phyloP scores from a whole-genome alignment of 2,113 vertebrate genomes.

The Hippopotamus amphibius region DNA sequence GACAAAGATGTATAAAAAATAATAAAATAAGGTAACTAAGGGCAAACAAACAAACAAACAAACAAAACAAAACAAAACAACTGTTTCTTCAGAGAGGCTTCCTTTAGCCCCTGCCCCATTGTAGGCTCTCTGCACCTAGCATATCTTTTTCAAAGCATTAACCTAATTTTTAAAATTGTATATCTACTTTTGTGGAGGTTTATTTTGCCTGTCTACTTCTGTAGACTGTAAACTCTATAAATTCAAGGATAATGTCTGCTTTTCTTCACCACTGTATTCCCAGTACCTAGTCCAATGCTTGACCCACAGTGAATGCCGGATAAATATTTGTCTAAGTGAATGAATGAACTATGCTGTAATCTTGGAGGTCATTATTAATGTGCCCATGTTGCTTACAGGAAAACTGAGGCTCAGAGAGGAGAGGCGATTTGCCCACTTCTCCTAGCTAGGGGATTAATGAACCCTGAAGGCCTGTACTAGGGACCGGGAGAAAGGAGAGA shows the following conservation, averaged over 20 bases:
- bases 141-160: constrained; percentile 32
- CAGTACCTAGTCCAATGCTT: neutral
- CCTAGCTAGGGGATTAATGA: neutral
- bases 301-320: neutral
- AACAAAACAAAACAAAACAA: neutral
- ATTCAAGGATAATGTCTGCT: neutral
- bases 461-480: neutral
- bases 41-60: too few relatives aligned
- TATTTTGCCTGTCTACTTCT: neutral
- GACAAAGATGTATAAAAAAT: too few relatives aligned
- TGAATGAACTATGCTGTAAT: neutral
- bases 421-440: neutral
- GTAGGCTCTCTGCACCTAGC: neutral
- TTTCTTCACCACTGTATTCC: neutral
- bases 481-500: neutral
- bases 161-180: neutral
- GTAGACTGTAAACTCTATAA: neutral
- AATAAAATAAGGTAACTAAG: too few relatives aligned
- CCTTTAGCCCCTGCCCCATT: neutral
- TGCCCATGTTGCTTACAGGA: neutral
- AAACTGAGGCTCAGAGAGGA: constrained; percentile 12
- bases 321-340: constrained; percentile 26
- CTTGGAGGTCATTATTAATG: neutral
- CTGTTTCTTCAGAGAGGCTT: neutral
- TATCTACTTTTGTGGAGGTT: neutral